A percentile compares a stretch with the other conserved stretches of the same genome.
phyloP scores from a whole-genome alignment of 92 coral and sea anemone species.

The Palythoa heliodiscus region DNA sequence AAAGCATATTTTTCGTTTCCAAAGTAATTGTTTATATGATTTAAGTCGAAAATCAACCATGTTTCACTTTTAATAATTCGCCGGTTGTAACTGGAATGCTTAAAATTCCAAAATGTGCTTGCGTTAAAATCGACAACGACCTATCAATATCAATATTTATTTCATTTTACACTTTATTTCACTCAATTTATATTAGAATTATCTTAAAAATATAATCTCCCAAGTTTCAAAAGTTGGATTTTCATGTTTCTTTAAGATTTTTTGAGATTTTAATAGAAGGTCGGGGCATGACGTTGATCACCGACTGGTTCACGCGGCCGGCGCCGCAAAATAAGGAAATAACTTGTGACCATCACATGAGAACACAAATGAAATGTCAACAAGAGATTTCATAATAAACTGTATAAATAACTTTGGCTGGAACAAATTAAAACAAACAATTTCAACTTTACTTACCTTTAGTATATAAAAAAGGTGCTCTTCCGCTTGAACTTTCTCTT shows the following conservation, averaged over 20 bases:
- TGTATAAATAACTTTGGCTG: neutral
- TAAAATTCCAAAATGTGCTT: too few relatives aligned
- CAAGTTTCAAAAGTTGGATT: too few relatives aligned
- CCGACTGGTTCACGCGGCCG: neutral
- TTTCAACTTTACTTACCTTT: neutral
- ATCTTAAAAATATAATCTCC: too few relatives aligned
- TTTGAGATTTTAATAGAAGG: neutral
- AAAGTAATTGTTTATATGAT: too few relatives aligned
- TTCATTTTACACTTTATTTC: too few relatives aligned
- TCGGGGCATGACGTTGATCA: neutral
- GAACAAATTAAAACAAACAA: neutral
- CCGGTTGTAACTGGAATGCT: too few relatives aligned
- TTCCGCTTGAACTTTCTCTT: neutral
- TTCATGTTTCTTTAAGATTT: neutral
- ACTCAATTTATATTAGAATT: too few relatives aligned
- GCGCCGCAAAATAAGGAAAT: neutral
- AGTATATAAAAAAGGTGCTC: neutral
- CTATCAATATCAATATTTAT: too few relatives aligned
- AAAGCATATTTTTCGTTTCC: too few relatives aligned
- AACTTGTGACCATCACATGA: conserved; percentile 22
- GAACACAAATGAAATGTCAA: neutral
- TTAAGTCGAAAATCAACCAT: too few relatives aligned
- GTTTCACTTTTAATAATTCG: too few relatives aligned
- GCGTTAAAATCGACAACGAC: too few relatives aligned
- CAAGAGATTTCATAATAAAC: neutral